Percentiles rank a stretch among this genome's conserved stretches.
Evolutionary conservation across 2,797 vertebrate genomes (phyloP).

Genomic region (Darevskia mixta): DNA sequence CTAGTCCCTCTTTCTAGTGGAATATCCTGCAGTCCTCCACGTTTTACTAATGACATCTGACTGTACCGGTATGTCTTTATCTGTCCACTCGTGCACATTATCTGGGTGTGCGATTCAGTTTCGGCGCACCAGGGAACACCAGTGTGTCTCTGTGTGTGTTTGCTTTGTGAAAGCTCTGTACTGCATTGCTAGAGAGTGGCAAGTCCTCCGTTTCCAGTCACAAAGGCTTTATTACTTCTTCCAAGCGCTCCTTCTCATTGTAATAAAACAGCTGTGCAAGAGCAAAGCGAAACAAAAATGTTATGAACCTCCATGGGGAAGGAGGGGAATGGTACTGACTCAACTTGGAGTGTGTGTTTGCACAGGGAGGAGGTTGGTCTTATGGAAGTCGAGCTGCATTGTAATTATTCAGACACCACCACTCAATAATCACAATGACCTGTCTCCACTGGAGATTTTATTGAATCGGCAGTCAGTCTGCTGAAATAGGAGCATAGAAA

Average conservation of each 20-base stretch:
- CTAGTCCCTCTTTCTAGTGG: conserved; percentile 7
- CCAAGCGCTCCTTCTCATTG: neutral
- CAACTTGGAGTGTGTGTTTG: neutral
- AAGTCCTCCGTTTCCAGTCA: conserved; percentile 3
- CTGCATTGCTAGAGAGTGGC: neutral
- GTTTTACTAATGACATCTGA: neutral
- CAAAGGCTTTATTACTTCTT: conserved; percentile 2
- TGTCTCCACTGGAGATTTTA: conserved; percentile 30
- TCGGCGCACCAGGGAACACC: no score
- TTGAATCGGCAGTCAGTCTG: conserved; percentile 38
- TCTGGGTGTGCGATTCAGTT: no score
- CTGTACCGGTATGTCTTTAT: no score
- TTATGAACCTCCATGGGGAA: no score
- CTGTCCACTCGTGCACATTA: no score
- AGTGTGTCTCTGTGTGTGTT: no score
- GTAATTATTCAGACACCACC: conserved; percentile 30
- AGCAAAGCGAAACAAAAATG: neutral
- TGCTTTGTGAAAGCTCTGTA: neutral
- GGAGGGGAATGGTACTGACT: neutral
- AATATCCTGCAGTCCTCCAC: neutral
- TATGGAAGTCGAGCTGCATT: conserved; percentile 12
- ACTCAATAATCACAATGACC: conserved; percentile 37
- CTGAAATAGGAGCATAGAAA: conserved; percentile 7
- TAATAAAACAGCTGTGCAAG: conserved; percentile 5
- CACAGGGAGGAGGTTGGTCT: neutral